Conservation (phyloP, 2,888 invertebrate genomes). For the Acanthosoma haemorrhoidale region DNA sequence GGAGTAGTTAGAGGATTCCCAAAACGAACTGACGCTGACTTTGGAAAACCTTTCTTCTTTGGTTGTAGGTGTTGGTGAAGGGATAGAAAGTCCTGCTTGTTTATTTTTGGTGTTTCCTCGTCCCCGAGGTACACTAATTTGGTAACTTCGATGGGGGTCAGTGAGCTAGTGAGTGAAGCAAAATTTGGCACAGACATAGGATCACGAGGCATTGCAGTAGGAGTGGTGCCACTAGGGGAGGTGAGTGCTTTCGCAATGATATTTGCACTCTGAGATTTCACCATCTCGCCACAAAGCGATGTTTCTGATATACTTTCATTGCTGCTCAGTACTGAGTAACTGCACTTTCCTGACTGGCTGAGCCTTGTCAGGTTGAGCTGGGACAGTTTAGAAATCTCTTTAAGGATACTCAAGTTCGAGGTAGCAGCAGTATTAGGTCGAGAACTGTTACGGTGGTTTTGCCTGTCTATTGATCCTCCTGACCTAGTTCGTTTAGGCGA, state of each 20-base stretch:
- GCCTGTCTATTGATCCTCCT: constrained; percentile 41
- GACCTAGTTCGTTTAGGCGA: constrained; percentile 40
- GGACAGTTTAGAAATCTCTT: constrained; percentile 66
- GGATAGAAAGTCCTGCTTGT: constrained; percentile 46
- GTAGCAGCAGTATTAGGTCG: constrained; percentile 40
- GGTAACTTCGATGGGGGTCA: constrained; percentile 63
- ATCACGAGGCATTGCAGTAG: constrained; percentile 49
- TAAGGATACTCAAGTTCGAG: constrained; percentile 49
- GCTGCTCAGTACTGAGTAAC: constrained; percentile 60
- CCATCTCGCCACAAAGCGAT: constrained; percentile 59
- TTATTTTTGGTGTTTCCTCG: constrained; percentile 48
- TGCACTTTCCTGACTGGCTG: constrained; percentile 59
- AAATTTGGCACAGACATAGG: constrained; percentile 72
- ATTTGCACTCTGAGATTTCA: constrained; percentile 50
- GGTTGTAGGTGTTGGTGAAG: constrained; percentile 54
- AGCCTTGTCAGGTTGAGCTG: constrained; percentile 62
- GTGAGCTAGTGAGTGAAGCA: constrained; percentile 52
- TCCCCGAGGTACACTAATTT: constrained; percentile 65
- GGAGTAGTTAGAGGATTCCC: constrained; percentile 44
- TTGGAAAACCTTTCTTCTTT: constrained; percentile 46
- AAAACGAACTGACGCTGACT: constrained; percentile 57
- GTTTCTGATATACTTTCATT: constrained; percentile 49
- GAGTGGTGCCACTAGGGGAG: constrained; percentile 45
- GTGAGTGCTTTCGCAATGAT: constrained; percentile 46
- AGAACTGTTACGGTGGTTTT: constrained; percentile 37